These are phyloP conservation scores for Dendrocincla fuliginosa DNA, from an alignment of 2,797 vertebrate species.

Conservation along the genomic window DNA sequence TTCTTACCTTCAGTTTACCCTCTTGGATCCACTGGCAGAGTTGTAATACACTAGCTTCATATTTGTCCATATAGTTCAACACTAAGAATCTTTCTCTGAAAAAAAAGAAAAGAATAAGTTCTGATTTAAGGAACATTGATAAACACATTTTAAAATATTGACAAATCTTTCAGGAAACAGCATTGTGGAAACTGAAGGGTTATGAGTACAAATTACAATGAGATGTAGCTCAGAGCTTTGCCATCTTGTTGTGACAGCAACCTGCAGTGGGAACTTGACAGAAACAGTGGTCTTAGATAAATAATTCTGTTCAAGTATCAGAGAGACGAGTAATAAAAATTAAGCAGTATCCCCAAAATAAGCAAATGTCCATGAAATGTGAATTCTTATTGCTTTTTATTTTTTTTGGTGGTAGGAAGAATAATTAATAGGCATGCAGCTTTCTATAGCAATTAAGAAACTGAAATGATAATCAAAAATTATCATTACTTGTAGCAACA, in stretches of 20 bases:
- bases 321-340: background rate
- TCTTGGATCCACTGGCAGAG: conserved; percentile 87
- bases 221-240: background rate
- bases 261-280: background rate
- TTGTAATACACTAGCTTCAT: conserved; percentile 78
- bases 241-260: background rate
- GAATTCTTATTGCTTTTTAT: background rate
- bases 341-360: background rate
- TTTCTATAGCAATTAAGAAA: background rate
- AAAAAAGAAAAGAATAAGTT: conserved; percentile 19
- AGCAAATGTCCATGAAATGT: background rate
- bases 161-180: background rate
- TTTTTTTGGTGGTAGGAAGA: background rate
- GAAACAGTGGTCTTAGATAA: background rate
- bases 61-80: conserved; percentile 85
- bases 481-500: background rate
- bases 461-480: background rate
- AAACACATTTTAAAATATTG: background rate
- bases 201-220: background rate
- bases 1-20: conserved; percentile 88
- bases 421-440: background rate
- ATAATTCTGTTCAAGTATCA: background rate
- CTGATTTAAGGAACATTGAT: background rate
- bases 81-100: conserved; percentile 93
- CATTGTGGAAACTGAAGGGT: background rate